Evolutionary conservation across 2,113 vertebrate genomes (phyloP), one percentile per base, ranked within the genome.

Genomic region (Delphinapterus leucas): DNA sequence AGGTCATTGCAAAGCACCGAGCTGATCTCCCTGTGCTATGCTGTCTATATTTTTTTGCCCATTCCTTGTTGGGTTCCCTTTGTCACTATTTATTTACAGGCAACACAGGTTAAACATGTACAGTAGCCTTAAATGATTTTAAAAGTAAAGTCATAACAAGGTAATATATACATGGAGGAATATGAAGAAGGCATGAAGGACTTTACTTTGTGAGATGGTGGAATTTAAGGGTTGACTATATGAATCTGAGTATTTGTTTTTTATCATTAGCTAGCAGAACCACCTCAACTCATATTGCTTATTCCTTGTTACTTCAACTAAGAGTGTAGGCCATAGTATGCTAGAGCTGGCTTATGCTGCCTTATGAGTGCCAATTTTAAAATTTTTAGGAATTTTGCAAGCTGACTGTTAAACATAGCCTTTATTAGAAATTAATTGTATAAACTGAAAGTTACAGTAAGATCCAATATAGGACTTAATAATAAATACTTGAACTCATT

Each of bases 61-160:
- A 79, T 47, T 90, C 28, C 67, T 88, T 79, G 90, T 71, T 65
- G 8, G 49, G 76, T 94, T 92, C n/a, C 25, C 88, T 71, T 95
- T 81, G 60, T 80, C 67, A 85, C 33, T 67, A 71, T 93, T 73
- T 92, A 81, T 70, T 91, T 93, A 90, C 15, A 95, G 28, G 73
- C 20, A 18, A 94, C 47, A 84, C 25, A 90, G 31, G 71, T 96
- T 79, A 65, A 76, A 83, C 60, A 92, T 85, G n/a, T 61, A 38
- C 3, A 93, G 63, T 28, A 67, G 81, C 23, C 38, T 92, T 88
- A 79, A 77, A 77, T 47, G 14, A 73, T 68, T 73, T 82, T 60
- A 67, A 84, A 96, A 71, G 82, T 87, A 61, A 95, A 86, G 58
- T 53, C 47, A 68, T 68, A 92, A 67, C 33, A 55, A 88, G 49